A percentile compares a stretch with the other conserved stretches of the same genome.
Conservation (phyloP, 2,888 invertebrate species). For the Apamea crenata region DNA sequence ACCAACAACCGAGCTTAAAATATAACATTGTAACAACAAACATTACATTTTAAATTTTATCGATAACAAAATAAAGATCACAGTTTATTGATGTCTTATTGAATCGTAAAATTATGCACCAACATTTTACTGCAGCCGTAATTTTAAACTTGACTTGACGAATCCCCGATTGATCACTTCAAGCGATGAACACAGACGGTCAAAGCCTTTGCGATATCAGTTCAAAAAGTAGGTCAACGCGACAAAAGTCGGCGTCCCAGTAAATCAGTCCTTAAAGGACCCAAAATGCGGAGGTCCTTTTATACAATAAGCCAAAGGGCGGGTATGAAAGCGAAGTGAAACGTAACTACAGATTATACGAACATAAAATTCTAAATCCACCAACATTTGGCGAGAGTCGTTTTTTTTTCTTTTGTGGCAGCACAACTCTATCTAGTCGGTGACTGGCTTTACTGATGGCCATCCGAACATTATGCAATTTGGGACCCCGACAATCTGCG, state of each 20-base stretch:
- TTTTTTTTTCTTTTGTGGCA: conserved; percentile 63
- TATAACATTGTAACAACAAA: conserved; percentile 24
- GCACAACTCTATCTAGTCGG: conserved; percentile 49
- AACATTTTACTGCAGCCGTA: conserved; percentile 30
- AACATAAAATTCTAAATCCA: conserved; percentile 76
- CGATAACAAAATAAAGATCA: conserved; percentile 9
- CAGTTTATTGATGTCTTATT: conserved; percentile 4
- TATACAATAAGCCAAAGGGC: conserved; percentile 71
- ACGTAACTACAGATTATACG: conserved; percentile 76
- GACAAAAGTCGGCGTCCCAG: conserved; percentile 71
- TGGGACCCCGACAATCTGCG: conserved; percentile 31
- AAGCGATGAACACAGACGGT: conserved; percentile 40
- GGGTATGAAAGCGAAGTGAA: conserved; percentile 71
- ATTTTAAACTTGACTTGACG: conserved; percentile 54
- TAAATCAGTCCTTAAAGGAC: conserved; percentile 74
- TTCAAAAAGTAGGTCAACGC: conserved; percentile 74
- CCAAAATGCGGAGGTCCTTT: conserved; percentile 72
- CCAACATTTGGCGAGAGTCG: conserved; percentile 66
- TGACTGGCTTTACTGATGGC: conserved; percentile 44
- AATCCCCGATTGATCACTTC: conserved; percentile 59
- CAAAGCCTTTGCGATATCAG: conserved; percentile 56
- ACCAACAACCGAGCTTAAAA: conserved; percentile 48
- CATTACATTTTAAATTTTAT: conserved; percentile 39
- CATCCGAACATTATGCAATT: conserved; percentile 48
- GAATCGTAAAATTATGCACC: conserved; percentile 26